Conservation (phyloP, 2,113 vertebrate genomes). For the Bostrychus sinensis region DNA sequence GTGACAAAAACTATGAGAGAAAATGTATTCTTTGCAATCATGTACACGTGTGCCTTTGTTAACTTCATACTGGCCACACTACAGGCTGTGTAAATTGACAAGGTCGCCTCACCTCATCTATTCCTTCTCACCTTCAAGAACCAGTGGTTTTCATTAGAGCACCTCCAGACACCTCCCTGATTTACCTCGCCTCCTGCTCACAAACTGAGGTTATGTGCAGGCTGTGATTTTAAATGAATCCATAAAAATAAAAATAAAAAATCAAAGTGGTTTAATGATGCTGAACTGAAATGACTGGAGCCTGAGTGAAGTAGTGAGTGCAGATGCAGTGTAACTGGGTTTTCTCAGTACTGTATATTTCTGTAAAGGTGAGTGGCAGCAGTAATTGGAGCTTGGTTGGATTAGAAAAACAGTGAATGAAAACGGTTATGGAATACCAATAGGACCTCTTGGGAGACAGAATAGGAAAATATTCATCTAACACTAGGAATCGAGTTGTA, state of each 20-base stretch:
- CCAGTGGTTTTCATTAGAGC: no score
- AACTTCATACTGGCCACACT: no score
- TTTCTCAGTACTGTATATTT: conserved; percentile 8
- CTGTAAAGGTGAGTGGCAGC: conserved; percentile 60
- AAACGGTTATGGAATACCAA: conserved; percentile 62
- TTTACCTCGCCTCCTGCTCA: no score
- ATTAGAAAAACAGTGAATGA: conserved; percentile 50
- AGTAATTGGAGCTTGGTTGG: conserved; percentile 66
- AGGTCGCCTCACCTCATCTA: no score
- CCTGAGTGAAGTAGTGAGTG: not conserved
- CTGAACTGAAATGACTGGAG: not conserved
- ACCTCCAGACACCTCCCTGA: no score
- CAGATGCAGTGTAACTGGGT: conserved; percentile 8
- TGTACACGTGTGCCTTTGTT: no score
- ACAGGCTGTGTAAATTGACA: conserved; percentile 26
- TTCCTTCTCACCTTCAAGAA: no score
- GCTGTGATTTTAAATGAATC: no score
- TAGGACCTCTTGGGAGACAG: conserved; percentile 20
- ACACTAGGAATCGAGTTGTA: not conserved
- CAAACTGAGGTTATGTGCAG: no score
- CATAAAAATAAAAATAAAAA: no score
- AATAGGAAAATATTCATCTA: conserved; percentile 33
- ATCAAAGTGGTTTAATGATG: conserved; percentile 3
- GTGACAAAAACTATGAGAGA: no score
- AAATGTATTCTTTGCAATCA: no score